Evolutionary conservation across 1,140 invertebrate species (phyloP), one percentile per base, ranked within the genome.

Genomic region (Panagrolaimus sp.): DNA sequence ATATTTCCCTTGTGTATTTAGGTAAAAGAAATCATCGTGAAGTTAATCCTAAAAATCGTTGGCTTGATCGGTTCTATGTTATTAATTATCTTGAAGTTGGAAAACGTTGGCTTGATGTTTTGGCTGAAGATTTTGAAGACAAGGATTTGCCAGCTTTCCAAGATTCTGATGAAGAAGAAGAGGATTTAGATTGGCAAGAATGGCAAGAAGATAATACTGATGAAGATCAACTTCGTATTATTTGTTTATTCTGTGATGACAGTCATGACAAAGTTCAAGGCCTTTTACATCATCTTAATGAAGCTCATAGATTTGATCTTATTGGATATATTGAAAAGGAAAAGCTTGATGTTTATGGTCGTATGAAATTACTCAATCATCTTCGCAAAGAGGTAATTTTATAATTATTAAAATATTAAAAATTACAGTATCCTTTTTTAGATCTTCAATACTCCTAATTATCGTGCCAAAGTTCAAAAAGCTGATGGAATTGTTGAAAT

Each of bases 61-160:
- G 82, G 53, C 82, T 82, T 63, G 79, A 81, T 72, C 80, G 80
- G 65, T 82, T 82, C 69, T 83, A 83, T 74, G 80, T 82, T 68
- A 82, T 82, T 75, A 82, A 82, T 64, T 82, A 82, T 63, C 72
- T 82, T 42, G 80, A 82, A 61, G 67, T 82, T 43, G 80, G 80
- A 13, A 83, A 82, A 76, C 76, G 80, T 11, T 82, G 80, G 80
- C 67, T 82, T 63, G 80, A 83, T 66, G 81, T 83, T 8, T 68
- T 82, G 20, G 81, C 80, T n/a, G 81, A 82, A 62, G 80, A 82
- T 45, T 83, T 83, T 62, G 80, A 82, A 67, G 80, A 83, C 79
- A 11, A 82, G n/a, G n/a, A n/a, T n/a, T n/a, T 82, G 77, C 80
- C 79, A 20, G 76, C 80, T 7, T 83, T 83, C 73, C 72, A 70